Conservation (phyloP, 2,888 invertebrate genomes). For the Cantharis nigra region DNA sequence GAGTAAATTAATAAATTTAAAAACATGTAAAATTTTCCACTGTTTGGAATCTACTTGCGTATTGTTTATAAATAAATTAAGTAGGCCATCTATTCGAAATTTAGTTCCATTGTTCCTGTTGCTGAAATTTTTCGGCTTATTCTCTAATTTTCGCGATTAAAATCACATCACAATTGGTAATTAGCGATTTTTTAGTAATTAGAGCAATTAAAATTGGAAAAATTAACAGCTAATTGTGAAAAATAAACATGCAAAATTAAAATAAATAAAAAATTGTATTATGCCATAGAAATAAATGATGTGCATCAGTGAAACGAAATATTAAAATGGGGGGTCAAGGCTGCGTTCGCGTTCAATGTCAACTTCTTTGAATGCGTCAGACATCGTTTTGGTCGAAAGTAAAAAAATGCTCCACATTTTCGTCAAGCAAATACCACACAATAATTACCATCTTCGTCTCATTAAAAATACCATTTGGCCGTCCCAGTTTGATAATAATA, state of each 20-base stretch:
- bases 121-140: neutral
- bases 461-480: neutral
- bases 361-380: neutral
- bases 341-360: conserved; percentile 14
- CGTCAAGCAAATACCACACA: neutral
- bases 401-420: neutral
- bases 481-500: conserved; percentile 7
- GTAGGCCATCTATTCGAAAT: neutral
- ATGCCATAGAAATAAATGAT: neutral
- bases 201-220: neutral
- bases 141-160: neutral
- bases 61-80: neutral
- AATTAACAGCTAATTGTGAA: neutral
- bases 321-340: conserved; percentile 8
- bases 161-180: neutral
- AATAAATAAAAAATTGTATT: neutral
- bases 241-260: neutral
- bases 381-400: neutral
- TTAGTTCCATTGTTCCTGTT: neutral
- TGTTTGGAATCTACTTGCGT: neutral
- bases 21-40: neutral
- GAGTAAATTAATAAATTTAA: neutral
- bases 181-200: neutral
- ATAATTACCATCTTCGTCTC: neutral
- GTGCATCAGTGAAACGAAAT: conserved; percentile 9